These are phyloP conservation scores for Hymenochirus boettgeri DNA, from an alignment of 2,113 vertebrate species.

Conservation along the genomic window DNA sequence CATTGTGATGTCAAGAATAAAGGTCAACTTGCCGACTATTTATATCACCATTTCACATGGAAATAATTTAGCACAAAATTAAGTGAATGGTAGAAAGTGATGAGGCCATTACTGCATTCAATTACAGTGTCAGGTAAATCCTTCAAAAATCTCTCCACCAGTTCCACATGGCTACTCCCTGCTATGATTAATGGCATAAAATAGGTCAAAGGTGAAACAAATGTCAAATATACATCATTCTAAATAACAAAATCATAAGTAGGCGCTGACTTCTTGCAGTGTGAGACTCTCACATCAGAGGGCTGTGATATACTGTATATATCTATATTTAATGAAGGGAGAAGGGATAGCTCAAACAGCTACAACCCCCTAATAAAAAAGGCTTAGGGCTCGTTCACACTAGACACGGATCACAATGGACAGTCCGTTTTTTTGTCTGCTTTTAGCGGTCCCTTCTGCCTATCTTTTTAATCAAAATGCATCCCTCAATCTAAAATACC, in stretches of 20 bases:
- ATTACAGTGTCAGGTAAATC: slow-evolving; percentile 32
- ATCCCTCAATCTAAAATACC: too few relatives aligned
- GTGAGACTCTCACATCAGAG: too few relatives aligned
- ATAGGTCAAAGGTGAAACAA: slow-evolving; percentile 21
- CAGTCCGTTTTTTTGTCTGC: too few relatives aligned
- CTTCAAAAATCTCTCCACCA: slow-evolving; percentile 17
- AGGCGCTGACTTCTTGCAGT: neutral
- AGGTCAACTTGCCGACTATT: neutral
- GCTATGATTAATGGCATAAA: slow-evolving; percentile 21
- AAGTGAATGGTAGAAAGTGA: slow-evolving; percentile 16
- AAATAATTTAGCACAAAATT: slow-evolving; percentile 27
- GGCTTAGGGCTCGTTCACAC: too few relatives aligned
- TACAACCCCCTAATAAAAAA: too few relatives aligned
- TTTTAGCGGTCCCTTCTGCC: too few relatives aligned
- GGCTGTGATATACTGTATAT: too few relatives aligned
- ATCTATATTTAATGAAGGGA: neutral
- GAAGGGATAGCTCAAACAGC: neutral
- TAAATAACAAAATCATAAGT: slow-evolving; percentile 23
- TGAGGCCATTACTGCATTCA: slow-evolving; percentile 31
- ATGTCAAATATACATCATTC: slow-evolving; percentile 9
- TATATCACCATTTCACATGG: neutral
- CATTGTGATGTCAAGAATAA: neutral
- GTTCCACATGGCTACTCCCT: slow-evolving; percentile 25
- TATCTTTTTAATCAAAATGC: too few relatives aligned
- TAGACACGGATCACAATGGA: too few relatives aligned